Conservation (phyloP, 2,888 invertebrate species). For the Hipparchia semele region DNA sequence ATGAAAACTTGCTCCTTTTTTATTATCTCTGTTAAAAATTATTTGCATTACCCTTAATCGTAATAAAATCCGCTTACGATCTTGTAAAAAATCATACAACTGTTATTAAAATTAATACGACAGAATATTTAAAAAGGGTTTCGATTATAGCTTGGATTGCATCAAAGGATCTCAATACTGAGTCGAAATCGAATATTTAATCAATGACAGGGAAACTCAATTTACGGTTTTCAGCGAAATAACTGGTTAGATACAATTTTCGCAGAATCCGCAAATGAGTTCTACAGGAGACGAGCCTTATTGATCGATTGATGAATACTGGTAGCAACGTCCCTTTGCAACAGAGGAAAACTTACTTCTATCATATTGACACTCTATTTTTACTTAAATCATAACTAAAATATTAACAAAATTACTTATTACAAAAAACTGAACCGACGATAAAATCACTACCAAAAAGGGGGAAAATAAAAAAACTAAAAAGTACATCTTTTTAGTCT, state of each 20-base stretch:
- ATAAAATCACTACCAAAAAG: too few species aligned
- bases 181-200: constrained; percentile 2
- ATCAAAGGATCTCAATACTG: neutral
- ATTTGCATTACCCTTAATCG: too few species aligned
- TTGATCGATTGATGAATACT: neutral
- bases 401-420: too few species aligned
- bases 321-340: neutral
- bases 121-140: neutral
- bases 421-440: too few species aligned
- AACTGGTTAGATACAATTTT: neutral
- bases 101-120: neutral
- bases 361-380: too few species aligned
- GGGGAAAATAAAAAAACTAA: too few species aligned
- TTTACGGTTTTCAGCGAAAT: neutral
- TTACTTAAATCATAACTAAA: too few species aligned
- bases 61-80: too few species aligned
- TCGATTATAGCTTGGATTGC: neutral
- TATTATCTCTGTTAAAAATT: too few species aligned
- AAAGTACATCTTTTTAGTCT: too few species aligned
- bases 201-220: constrained; percentile 3
- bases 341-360: neutral
- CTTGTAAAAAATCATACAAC: too few species aligned
- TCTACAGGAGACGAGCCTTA: neutral
- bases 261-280: neutral
- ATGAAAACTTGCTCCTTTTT: too few species aligned